Conservation (phyloP, 2,797 vertebrate species). For the Typhlichthys subterraneus region DNA sequence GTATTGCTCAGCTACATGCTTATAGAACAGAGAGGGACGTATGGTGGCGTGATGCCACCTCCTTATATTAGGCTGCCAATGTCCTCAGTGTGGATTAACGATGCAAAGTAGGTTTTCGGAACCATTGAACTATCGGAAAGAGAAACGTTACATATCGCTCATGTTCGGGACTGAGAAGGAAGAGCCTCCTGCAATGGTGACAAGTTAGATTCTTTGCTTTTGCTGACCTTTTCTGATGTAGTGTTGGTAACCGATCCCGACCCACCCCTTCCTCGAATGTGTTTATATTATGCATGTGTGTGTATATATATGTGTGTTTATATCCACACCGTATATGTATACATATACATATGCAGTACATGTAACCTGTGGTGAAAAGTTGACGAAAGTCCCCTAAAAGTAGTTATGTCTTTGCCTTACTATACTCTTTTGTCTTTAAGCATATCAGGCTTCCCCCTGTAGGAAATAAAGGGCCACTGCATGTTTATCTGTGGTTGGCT, state of each 20-base stretch:
- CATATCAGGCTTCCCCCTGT: slow-evolving; percentile 57
- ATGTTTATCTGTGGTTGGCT: slow-evolving; percentile 4
- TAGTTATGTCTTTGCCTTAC: slow-evolving; percentile 80
- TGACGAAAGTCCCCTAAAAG: slow-evolving; percentile 67
- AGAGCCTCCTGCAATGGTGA: slow-evolving; percentile 63
- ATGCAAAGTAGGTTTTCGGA: slow-evolving; percentile 64
- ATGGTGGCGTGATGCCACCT: slow-evolving; percentile 65
- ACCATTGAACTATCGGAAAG: slow-evolving; percentile 39
- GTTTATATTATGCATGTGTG: slow-evolving; percentile 86
- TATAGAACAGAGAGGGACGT: slow-evolving; percentile 71
- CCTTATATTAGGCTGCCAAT: slow-evolving; percentile 73
- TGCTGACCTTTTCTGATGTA: slow-evolving; percentile 79
- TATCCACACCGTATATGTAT: slow-evolving; percentile 83
- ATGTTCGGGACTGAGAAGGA: slow-evolving; percentile 55
- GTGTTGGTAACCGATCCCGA: slow-evolving; percentile 74
- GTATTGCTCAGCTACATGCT: slow-evolving; percentile 84
- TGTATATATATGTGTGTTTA: slow-evolving; percentile 86
- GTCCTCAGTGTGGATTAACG: slow-evolving; percentile 78
- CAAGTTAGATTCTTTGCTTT: slow-evolving; percentile 72
- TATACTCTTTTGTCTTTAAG: slow-evolving; percentile 68
- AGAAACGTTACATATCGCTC: slow-evolving; percentile 56
- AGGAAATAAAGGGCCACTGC: slow-evolving; percentile 24
- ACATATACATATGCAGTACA: slow-evolving; percentile 82
- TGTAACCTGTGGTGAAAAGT: slow-evolving; percentile 78
- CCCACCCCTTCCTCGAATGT: slow-evolving; percentile 73